Percentiles rank a stretch among this genome's conserved stretches.
Conservation (phyloP, 2,113 vertebrate genomes). For the Megaceryle torquata region DNA sequence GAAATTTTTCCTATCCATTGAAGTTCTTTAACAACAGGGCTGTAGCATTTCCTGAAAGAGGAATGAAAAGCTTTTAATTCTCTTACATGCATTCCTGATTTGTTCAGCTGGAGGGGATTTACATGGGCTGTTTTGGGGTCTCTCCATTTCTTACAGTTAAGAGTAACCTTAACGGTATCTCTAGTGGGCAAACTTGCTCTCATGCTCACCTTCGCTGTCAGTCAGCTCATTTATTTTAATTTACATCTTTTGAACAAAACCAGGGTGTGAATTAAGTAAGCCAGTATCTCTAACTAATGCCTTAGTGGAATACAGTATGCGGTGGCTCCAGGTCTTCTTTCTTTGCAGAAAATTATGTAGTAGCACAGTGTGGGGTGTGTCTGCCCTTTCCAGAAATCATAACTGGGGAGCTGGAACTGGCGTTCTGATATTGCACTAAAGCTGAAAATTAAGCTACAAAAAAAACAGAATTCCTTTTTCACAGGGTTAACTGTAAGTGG, state of each 20-base stretch:
- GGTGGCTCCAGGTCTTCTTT: neutral
- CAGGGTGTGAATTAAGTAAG: neutral
- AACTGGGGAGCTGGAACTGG: neutral
- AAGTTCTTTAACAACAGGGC: neutral
- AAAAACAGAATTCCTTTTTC: neutral
- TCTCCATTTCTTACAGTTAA: conserved; percentile 13
- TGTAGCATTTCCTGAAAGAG: neutral
- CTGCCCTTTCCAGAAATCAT: neutral
- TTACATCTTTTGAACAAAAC: conserved; percentile 9
- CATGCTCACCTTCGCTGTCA: neutral
- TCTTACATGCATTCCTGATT: conserved; percentile 3
- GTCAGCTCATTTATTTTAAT: conserved; percentile 44
- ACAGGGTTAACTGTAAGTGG: no score
- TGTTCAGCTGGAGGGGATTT: conserved; percentile 12
- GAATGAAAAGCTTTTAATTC: conserved; percentile 26
- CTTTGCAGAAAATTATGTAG: neutral
- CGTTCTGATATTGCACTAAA: neutral
- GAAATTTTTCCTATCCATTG: neutral
- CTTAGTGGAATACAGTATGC: neutral
- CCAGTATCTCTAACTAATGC: neutral
- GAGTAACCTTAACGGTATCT: conserved; percentile 32
- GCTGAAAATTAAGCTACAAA: neutral
- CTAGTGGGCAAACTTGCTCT: neutral
- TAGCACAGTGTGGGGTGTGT: neutral
- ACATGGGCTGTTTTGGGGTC: neutral